Evolutionary conservation across 2,797 vertebrate species (phyloP).

Genomic region (Micropoecilia bifurca): DNA sequence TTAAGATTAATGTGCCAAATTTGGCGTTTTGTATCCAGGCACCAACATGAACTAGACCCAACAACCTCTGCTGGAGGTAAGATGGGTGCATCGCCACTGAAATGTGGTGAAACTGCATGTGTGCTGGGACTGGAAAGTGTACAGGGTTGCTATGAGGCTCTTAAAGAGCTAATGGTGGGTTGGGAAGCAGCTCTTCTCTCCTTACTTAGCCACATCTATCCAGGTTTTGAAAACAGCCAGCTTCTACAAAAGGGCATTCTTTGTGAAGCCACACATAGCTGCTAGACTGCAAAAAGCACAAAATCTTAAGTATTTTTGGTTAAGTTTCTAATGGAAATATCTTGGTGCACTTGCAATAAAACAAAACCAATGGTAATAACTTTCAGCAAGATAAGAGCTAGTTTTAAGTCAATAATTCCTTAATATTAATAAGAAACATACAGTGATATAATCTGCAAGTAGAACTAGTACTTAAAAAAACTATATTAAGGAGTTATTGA

Average conservation of each 20-base stretch:
- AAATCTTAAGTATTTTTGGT: too few relatives aligned
- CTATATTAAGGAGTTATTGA: too few relatives aligned
- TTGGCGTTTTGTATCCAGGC: conserved; percentile 20
- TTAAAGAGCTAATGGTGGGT: conserved; percentile 43
- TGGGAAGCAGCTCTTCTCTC: conserved; percentile 79
- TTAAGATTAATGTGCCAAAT: conserved; percentile 54
- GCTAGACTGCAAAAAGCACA: conserved; percentile 51
- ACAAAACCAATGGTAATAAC: too few relatives aligned
- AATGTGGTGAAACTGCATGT: conserved; percentile 74
- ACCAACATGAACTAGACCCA: conserved; percentile 30
- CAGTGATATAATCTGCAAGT: too few relatives aligned
- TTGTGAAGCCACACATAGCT: conserved; percentile 85
- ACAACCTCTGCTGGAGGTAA: conserved; percentile 23
- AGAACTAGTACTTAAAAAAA: too few relatives aligned
- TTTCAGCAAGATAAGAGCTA: too few relatives aligned
- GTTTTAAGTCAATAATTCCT: too few relatives aligned
- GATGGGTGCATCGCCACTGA: conserved; percentile 55
- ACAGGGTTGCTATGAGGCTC: conserved; percentile 39
- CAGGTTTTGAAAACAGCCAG: conserved; percentile 85
- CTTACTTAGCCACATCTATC: conserved; percentile 86
- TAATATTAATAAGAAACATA: too few relatives aligned
- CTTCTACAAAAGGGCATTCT: conserved; percentile 82
- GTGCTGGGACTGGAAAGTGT: conserved; percentile 30
- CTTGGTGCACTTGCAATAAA: too few relatives aligned
- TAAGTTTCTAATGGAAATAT: too few relatives aligned